Evolutionary conservation across 2,113 vertebrate genomes (phyloP), one percentile per base, ranked within the genome.

Genomic region (Xiphophorus couchianus): DNA sequence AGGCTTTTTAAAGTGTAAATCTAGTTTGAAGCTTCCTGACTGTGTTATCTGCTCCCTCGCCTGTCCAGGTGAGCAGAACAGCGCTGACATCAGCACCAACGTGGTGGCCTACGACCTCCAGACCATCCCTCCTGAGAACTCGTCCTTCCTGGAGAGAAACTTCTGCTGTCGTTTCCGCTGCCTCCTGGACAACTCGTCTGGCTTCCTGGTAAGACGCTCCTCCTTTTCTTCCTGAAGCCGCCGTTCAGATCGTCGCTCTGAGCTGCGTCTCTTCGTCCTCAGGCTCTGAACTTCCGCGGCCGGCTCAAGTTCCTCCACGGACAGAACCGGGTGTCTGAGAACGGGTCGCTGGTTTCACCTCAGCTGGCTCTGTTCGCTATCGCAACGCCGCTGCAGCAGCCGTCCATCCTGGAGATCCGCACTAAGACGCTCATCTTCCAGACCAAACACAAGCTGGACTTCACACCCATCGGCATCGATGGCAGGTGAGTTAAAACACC

Each of bases 141-240:
- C 94, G 0, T 94, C 94, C 63, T 95, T 95, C 84, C 93, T 95
- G 84, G 95, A 96, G 86, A 94, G 95, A 63, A 95, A 88, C 85
- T 96, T 96, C 30, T 88, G 94, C 83, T 96, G 96, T 63, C 91
- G 92, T 0, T 96, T 96, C 77, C 93, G 94, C 74, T 96, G 96
- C 84, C 92, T 96, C n/a, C 91, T 96, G 25, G 95, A 96, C 91
- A 95, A 94, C 80, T 96, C 95, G 31, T 95, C 95, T 0, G 95
- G 95, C 69, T 96, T 96, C 84, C 85, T 95, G 92, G 96, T 96
- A 88, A 70, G 58, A 13, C 35, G 0, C 5, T 13, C 4, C n/a
- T 11, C 44, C n/a, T 28, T 8, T 44, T 13, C 5, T 14, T 27
- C 19, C 37, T 27, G 64, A 6, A 66, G 4, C 19, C 13, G 27